phyloP scores from a whole-genome alignment of 2,888 invertebrate species.

The Caenorhabditis imperialis region DNA sequence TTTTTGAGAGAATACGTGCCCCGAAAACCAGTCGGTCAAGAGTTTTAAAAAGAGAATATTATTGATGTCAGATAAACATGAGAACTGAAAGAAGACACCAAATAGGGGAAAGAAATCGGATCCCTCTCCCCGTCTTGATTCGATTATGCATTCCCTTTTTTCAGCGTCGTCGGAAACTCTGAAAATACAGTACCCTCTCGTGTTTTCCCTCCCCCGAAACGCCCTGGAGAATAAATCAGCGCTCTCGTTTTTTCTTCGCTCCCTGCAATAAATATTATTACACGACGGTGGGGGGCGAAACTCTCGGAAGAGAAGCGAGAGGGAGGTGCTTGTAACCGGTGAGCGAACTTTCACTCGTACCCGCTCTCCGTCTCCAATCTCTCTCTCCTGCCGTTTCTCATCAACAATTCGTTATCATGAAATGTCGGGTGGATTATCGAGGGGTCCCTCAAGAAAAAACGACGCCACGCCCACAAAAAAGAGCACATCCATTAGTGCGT shows the following conservation, averaged over 20 bases:
- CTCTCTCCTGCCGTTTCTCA: background rate
- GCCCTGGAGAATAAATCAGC: too few relatives aligned
- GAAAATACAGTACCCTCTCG: too few relatives aligned
- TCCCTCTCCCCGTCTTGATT: background rate
- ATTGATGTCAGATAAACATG: too few relatives aligned
- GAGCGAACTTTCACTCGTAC: conserved; percentile 1
- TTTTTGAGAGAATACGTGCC: too few relatives aligned
- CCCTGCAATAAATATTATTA: conserved; percentile 15
- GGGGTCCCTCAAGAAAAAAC: conserved; percentile 6
- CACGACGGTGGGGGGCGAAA: too few relatives aligned
- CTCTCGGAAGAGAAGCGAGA: too few relatives aligned
- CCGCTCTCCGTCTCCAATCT: conserved; percentile 10
- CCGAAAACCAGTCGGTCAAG: too few relatives aligned
- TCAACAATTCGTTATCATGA: conserved; percentile 44
- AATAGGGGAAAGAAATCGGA: conserved; percentile 6
- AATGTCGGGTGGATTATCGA: conserved; percentile 38
- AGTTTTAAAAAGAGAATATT: too few relatives aligned
- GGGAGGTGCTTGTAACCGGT: conserved; percentile 7
- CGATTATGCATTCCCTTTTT: conserved; percentile 2
- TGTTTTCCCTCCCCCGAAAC: too few relatives aligned
- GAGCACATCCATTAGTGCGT: conserved; percentile 36
- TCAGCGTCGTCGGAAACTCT: too few relatives aligned
- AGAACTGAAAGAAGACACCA: background rate
- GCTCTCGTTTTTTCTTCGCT: background rate
- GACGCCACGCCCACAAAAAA: conserved; percentile 10